Evolutionary conservation across 2,797 vertebrate species (phyloP).

Genomic region (Delichon dasypus): DNA sequence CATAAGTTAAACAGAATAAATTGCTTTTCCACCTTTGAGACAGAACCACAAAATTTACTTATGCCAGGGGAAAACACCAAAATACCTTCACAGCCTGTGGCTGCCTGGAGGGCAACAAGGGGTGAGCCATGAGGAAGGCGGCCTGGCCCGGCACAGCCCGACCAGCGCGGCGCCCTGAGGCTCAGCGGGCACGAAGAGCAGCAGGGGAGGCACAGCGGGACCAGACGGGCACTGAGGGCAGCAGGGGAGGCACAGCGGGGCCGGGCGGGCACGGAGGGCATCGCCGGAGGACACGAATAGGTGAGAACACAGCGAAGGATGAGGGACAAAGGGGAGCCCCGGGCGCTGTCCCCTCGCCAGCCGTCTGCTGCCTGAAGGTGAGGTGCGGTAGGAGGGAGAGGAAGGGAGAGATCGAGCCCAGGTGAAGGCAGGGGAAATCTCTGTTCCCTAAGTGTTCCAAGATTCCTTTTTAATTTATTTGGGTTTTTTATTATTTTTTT

Average conservation of each 20-base stretch:
- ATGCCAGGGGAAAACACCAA: not conserved
- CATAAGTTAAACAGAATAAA: not conserved
- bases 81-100: no score
- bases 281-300: not conserved
- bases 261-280: not conserved
- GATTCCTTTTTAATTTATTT: not conserved
- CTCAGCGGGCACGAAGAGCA: rapidly evolving
- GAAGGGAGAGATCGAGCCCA: not conserved
- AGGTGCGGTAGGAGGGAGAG: rapidly evolving
- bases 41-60: not conserved
- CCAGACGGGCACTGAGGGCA: not conserved
- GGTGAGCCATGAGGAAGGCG: rapidly evolving
- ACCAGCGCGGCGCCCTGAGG: rapidly evolving
- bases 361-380: not conserved
- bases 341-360: not conserved
- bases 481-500: no score
- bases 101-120: rapidly evolving
- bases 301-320: not conserved
- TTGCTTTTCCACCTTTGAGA: not conserved
- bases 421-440: not conserved
- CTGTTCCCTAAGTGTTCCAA: not conserved
- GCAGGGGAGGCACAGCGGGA: not conserved
- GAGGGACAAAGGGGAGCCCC: not conserved
- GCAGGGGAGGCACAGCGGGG: not conserved
- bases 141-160: rapidly evolving